Evolutionary conservation across 2,888 invertebrate species (phyloP).

Genomic region (Lasioglossum leucozonium): DNA sequence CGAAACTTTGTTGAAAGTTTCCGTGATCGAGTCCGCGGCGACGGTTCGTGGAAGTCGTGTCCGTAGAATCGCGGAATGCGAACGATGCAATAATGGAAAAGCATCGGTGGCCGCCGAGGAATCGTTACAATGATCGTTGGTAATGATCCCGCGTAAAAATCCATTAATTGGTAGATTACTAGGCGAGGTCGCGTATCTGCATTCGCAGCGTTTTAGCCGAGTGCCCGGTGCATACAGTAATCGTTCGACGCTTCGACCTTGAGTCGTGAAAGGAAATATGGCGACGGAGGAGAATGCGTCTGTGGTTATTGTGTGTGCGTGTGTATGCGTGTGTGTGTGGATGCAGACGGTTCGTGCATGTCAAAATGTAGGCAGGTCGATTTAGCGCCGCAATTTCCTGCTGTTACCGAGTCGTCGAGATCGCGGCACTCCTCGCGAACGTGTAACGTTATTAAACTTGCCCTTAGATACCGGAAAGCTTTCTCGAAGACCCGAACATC

Average conservation of each 20-base stretch:
- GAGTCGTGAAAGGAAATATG: slow-evolving; percentile 72
- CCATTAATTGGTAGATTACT: slow-evolving; percentile 20
- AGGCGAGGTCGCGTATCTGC: slow-evolving; percentile 15
- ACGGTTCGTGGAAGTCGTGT: background rate
- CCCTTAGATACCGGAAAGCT: slow-evolving; percentile 2
- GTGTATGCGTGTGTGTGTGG: slow-evolving; percentile 32
- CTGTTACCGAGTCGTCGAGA: slow-evolving; percentile 28
- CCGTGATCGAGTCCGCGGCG: background rate
- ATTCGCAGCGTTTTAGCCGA: slow-evolving; percentile 36
- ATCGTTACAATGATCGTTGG: slow-evolving; percentile 8
- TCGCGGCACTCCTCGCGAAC: slow-evolving; percentile 24
- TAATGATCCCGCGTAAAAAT: background rate
- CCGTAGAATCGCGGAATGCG: background rate
- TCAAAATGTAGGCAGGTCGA: slow-evolving; percentile 55
- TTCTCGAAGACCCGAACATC: background rate
- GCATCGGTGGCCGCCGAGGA: background rate
- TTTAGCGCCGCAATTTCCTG: slow-evolving; percentile 55
- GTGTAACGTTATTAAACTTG: slow-evolving; percentile 29
- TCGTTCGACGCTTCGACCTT: slow-evolving; percentile 54
- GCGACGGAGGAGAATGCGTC: slow-evolving; percentile 62
- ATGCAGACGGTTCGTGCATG: slow-evolving; percentile 44
- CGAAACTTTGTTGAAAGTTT: background rate
- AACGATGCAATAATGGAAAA: background rate
- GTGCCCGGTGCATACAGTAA: slow-evolving; percentile 46
- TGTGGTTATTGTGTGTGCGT: slow-evolving; percentile 30